Evolutionary conservation across 2,797 vertebrate species (phyloP), one percentile per base, ranked within the genome.

Genomic region (Synaphobranchus kaupii): DNA sequence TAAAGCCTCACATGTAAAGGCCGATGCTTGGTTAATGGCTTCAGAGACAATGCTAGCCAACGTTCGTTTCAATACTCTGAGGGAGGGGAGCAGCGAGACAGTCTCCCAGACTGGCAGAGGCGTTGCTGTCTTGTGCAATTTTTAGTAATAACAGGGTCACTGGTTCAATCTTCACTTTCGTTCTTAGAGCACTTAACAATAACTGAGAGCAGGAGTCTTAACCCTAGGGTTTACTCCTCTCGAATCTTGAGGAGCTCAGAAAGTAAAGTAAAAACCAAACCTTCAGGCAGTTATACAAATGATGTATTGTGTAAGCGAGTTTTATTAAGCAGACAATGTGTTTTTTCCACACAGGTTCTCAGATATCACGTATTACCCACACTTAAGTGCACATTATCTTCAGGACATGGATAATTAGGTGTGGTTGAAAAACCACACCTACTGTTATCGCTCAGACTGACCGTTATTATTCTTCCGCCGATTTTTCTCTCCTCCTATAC

Each of bases 401-500:
- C 34, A 73, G 86, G 73, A 47, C 81, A 73, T 63, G 47, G 34
- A 84, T 84, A 87, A 84, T 71, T 73, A 90, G 87, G n/a, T n/a
- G n/a, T n/a, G n/a, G n/a, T n/a, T n/a, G n/a, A n/a, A n/a, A n/a
- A n/a, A n/a, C n/a, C n/a, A 89, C 86, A n/a, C n/a, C n/a, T n/a
- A n/a, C n/a, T n/a, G n/a, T n/a, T n/a, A n/a, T n/a, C n/a, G n/a
- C n/a, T n/a, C n/a, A n/a, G n/a, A n/a, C n/a, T n/a, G n/a, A n/a
- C n/a, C n/a, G n/a, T n/a, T n/a, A n/a, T n/a, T n/a, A n/a, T n/a
- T n/a, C n/a, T n/a, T n/a, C n/a, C n/a, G n/a, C n/a, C n/a, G n/a
- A n/a, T n/a, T n/a, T n/a, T n/a, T n/a, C n/a, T n/a, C n/a, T n/a
- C n/a, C n/a, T n/a, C n/a, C n/a, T n/a, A n/a, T n/a, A n/a, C n/a